phyloP scores from a whole-genome alignment of 2,888 invertebrate species.

The Oxytorus armatus region DNA sequence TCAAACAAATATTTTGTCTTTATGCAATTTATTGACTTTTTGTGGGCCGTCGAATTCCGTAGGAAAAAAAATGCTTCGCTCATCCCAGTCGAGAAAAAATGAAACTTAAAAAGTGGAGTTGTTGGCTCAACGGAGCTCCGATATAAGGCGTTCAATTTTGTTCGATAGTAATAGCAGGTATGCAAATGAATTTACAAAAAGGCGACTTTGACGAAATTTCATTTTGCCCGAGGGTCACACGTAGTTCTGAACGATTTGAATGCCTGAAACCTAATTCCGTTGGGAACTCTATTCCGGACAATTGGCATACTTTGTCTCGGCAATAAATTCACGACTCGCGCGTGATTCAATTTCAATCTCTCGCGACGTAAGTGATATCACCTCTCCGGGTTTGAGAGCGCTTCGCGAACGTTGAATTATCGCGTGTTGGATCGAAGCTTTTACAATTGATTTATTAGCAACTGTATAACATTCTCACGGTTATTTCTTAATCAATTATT shows the following conservation, averaged over 20 bases:
- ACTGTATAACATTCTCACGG: too few relatives aligned
- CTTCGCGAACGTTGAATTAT: neutral
- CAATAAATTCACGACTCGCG: slow-evolving; percentile 45
- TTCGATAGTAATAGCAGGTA: too few relatives aligned
- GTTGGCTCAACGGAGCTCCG: too few relatives aligned
- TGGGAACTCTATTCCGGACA: slow-evolving; percentile 18
- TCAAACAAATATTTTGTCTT: too few relatives aligned
- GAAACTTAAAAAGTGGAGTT: too few relatives aligned
- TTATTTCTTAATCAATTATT: neutral
- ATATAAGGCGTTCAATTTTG: too few relatives aligned
- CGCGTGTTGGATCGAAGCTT: neutral
- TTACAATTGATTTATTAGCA: too few relatives aligned
- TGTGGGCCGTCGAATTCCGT: too few relatives aligned
- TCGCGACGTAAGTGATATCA: slow-evolving; percentile 19
- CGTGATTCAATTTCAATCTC: slow-evolving; percentile 19
- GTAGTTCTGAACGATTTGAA: neutral
- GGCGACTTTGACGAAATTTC: neutral
- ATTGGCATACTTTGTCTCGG: slow-evolving; percentile 31
- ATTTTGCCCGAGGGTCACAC: neutral
- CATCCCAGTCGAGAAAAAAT: too few relatives aligned
- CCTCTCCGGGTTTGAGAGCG: slow-evolving; percentile 4
- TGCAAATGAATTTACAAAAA: neutral
- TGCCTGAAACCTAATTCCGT: slow-evolving; percentile 16
- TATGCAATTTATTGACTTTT: too few relatives aligned
- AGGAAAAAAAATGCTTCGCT: too few relatives aligned